Conservation (phyloP, 2,888 invertebrate genomes). For the Harpalus rubripes region DNA sequence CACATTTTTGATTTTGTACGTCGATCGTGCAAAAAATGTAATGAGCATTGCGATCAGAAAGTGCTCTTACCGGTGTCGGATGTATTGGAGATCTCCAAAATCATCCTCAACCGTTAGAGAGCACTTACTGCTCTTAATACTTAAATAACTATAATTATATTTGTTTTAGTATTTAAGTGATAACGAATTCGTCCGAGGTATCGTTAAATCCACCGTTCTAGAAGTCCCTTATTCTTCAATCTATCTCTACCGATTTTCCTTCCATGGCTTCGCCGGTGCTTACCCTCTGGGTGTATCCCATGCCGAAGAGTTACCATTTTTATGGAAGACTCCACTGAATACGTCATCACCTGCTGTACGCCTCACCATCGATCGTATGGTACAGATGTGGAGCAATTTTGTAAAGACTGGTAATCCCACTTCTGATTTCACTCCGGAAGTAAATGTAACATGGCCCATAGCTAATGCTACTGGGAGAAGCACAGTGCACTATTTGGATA, state of each 20-base stretch:
- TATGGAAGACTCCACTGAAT: not conserved
- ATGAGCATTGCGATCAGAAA: too few species aligned
- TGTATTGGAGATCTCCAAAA: too few species aligned
- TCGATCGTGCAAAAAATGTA: too few species aligned
- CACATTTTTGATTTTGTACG: too few species aligned
- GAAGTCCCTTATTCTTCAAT: not conserved
- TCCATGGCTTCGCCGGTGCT: too few species aligned
- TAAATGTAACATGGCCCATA: conserved; percentile 33
- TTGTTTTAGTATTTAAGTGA: conserved; percentile 28
- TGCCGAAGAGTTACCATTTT: conserved; percentile 48
- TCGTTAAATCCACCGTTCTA: conserved; percentile 8
- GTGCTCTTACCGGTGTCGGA: too few species aligned
- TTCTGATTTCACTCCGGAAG: not conserved
- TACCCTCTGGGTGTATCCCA: conserved; percentile 20
- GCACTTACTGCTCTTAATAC: too few species aligned
- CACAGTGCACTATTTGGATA: conserved; percentile 22
- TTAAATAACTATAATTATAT: too few species aligned
- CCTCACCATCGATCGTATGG: conserved; percentile 7
- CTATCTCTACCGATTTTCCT: conserved; percentile 27
- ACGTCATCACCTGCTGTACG: not conserved
- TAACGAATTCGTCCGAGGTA: conserved; percentile 37
- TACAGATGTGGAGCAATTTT: conserved; percentile 54
- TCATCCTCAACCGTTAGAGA: too few species aligned
- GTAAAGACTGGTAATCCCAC: conserved; percentile 49
- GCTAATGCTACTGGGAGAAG: conserved; percentile 17